Evolutionary conservation across 2,113 vertebrate genomes (phyloP).

Genomic region (Notothenia coriiceps): DNA sequence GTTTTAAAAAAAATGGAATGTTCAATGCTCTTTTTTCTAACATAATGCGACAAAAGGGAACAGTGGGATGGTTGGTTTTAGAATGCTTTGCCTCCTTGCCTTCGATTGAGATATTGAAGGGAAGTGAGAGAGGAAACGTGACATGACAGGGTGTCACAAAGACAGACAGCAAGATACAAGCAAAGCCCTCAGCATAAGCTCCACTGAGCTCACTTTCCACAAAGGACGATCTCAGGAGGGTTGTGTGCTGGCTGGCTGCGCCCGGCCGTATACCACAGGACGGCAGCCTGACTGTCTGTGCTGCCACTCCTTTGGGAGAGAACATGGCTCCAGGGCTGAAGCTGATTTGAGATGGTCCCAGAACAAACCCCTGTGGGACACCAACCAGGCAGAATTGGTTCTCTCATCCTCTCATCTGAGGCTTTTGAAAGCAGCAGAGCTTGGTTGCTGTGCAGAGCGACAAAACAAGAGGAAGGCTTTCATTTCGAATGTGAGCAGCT

Average conservation of each 20-base stretch:
- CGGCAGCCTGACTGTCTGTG: conserved; percentile 75
- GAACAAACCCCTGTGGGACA: conserved; percentile 72
- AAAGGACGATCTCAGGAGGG: conserved; percentile 75
- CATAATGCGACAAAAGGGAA: conserved; percentile 17
- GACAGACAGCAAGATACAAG: conserved; percentile 54
- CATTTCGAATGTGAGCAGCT: conserved; percentile 74
- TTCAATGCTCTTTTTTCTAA: conserved; percentile 2
- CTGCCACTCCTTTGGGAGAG: conserved; percentile 73
- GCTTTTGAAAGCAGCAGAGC: conserved; percentile 65
- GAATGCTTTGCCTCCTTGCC: conserved; percentile 28
- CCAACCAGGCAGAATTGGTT: conserved; percentile 68
- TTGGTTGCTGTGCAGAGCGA: conserved; percentile 57
- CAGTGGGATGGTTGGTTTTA: conserved; percentile 17
- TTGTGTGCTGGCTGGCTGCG: conserved; percentile 69
- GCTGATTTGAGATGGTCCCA: conserved; percentile 78
- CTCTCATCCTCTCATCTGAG: conserved; percentile 70
- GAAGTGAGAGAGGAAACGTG: conserved; percentile 47
- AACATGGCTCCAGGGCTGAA: conserved; percentile 80
- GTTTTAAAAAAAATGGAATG: neutral
- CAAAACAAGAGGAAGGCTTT: conserved; percentile 67
- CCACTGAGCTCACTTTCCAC: conserved; percentile 71
- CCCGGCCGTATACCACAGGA: conserved; percentile 65
- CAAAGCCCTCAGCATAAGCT: conserved; percentile 71
- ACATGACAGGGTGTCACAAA: conserved; percentile 60
- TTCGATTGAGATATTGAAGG: conserved; percentile 66